Evolutionary conservation across 1,140 invertebrate species (phyloP).

Genomic region (Ostrea denselamellosa): DNA sequence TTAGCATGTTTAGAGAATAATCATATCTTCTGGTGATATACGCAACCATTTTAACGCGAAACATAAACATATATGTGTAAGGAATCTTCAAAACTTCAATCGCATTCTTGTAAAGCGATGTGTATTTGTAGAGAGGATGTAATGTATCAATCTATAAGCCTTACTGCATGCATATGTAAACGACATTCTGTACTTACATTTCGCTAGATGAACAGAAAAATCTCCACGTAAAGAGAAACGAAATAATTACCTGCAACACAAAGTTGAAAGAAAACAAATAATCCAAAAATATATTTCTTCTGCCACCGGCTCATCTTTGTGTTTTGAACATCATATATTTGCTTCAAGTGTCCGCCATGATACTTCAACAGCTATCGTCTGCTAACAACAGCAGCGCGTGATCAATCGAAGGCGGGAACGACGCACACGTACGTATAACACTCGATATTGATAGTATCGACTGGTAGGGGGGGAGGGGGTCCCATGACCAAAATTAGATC

Average conservation of each 20-base stretch:
- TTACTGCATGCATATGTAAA: not conserved
- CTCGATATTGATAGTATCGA: not conserved
- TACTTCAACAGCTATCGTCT: slow-evolving; percentile 13
- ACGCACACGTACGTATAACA: not conserved
- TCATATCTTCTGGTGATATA: no score
- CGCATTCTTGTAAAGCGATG: no score
- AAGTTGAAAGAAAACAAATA: not conserved
- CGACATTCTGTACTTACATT: not conserved
- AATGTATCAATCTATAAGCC: no score
- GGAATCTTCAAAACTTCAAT: no score
- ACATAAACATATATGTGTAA: no score
- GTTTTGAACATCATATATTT: slow-evolving; percentile 18
- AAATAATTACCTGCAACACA: slow-evolving; percentile 16
- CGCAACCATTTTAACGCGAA: no score
- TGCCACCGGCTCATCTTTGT: slow-evolving; percentile 13
- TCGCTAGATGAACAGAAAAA: not conserved
- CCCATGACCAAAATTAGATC: not conserved
- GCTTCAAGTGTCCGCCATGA: slow-evolving; percentile 7
- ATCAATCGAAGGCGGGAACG: slow-evolving; percentile 10
- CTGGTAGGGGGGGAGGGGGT: not conserved
- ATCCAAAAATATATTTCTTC: slow-evolving; percentile 2
- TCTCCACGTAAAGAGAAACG: not conserved
- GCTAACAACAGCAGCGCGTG: not conserved
- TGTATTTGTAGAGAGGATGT: no score
- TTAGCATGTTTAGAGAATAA: no score